Percentiles rank a stretch among this genome's conserved stretches.
Conservation (phyloP, 2,113 vertebrate genomes). For the Dinomys branickii region DNA sequence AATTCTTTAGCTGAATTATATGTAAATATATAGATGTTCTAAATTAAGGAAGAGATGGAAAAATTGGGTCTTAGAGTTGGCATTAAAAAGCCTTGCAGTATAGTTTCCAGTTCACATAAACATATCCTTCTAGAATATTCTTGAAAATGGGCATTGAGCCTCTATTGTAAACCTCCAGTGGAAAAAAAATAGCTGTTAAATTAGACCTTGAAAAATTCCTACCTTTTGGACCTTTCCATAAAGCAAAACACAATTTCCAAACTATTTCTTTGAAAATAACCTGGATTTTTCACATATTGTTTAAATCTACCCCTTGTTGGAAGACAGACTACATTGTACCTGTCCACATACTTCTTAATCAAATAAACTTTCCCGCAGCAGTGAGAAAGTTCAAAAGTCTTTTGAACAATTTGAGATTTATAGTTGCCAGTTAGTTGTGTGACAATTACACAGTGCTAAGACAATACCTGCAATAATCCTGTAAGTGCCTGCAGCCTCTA, state of each 20-base stretch:
- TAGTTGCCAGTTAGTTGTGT: not conserved
- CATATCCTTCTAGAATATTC: not conserved
- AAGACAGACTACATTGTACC: not conserved
- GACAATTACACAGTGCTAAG: constrained; percentile 2
- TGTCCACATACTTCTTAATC: not conserved
- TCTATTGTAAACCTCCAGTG: constrained; percentile 1
- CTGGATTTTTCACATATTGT: not conserved
- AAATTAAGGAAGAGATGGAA: constrained; percentile 37
- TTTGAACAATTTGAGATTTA: constrained; percentile 13
- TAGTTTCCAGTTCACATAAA: constrained; percentile 22
- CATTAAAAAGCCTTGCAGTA: not conserved
- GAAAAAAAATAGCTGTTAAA: not conserved
- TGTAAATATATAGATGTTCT: not conserved
- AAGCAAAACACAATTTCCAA: not conserved
- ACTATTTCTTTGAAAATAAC: not conserved
- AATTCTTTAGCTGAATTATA: constrained; percentile 25
- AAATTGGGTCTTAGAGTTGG: not conserved
- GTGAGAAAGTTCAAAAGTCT: constrained; percentile 2
- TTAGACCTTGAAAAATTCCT: not conserved
- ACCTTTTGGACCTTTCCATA: not conserved
- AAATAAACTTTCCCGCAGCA: constrained; percentile 38
- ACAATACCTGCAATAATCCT: not conserved
- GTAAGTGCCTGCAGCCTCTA: not conserved
- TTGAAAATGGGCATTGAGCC: constrained; percentile 5
- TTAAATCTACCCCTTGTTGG: not conserved